Conservation (phyloP, 2,113 vertebrate genomes). For the Apaloderma vittatum region DNA sequence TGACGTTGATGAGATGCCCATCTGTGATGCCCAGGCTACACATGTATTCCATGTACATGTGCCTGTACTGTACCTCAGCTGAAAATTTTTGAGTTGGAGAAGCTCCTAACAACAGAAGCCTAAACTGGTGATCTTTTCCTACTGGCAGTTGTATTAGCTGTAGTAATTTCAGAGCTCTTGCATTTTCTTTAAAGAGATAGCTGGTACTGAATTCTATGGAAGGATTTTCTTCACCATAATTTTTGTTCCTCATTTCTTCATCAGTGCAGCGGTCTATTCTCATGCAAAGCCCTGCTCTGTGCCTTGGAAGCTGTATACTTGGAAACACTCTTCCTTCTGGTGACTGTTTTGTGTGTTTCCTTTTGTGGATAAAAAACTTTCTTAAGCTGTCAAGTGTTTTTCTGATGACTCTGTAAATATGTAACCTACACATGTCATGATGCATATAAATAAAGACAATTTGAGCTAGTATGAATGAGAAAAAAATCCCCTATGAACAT, state of each 20-base stretch:
- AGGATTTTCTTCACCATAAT: neutral
- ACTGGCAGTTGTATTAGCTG: neutral
- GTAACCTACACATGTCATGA: neutral
- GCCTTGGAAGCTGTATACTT: neutral
- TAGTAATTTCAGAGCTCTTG: neutral
- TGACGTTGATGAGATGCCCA: neutral
- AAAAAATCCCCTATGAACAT: neutral
- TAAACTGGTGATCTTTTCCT: neutral
- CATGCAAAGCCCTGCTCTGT: neutral
- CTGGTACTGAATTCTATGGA: neutral
- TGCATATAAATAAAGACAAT: constrained; percentile 3
- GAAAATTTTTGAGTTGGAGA: neutral
- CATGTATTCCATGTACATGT: neutral
- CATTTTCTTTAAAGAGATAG: neutral
- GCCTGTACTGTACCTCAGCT: neutral
- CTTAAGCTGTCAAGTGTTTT: constrained; percentile 9
- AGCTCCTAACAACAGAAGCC: neutral
- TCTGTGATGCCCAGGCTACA: neutral
- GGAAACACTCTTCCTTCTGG: neutral
- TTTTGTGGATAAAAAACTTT: constrained; percentile 45
- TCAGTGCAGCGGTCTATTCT: neutral
- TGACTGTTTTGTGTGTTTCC: neutral
- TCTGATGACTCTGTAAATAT: neutral
- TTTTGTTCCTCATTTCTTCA: neutral
- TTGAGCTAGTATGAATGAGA: neutral